Conservation (phyloP, 2,113 vertebrate species). For the Charadrius vociferus region DNA sequence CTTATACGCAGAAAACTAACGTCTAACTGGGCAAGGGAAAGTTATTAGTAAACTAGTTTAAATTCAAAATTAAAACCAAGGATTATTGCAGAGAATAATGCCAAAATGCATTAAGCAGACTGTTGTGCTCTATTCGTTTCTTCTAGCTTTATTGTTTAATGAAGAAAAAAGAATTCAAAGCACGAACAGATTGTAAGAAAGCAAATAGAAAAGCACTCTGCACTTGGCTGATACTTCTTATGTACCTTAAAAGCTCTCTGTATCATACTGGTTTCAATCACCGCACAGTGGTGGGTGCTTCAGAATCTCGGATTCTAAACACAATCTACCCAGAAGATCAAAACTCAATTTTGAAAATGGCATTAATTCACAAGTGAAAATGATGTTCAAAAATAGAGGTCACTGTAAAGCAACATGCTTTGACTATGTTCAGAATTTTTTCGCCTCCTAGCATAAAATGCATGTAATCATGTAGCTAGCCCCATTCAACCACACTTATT, state of each 20-base stretch:
- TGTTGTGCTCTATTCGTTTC: neutral
- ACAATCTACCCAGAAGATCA: slow-evolving; percentile 65
- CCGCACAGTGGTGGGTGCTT: slow-evolving; percentile 52
- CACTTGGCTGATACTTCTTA: slow-evolving; percentile 57
- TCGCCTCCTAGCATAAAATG: neutral
- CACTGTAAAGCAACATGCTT: slow-evolving; percentile 36
- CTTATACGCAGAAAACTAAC: neutral
- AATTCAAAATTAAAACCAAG: neutral
- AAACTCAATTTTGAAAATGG: slow-evolving; percentile 70
- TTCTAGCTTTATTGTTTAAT: slow-evolving; percentile 60
- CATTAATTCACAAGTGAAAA: slow-evolving; percentile 69
- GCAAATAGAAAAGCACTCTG: slow-evolving; percentile 58
- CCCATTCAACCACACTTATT: neutral
- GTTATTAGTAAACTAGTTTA: neutral
- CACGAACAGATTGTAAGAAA: slow-evolving; percentile 59
- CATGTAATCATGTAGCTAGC: neutral
- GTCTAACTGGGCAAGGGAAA: neutral
- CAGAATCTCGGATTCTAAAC: slow-evolving; percentile 66
- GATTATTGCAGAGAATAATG: slow-evolving; percentile 2
- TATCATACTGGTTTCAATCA: slow-evolving; percentile 68
- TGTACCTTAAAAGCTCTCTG: slow-evolving; percentile 64
- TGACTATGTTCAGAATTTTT: slow-evolving; percentile 24
- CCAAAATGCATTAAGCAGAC: slow-evolving; percentile 20
- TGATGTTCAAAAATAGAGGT: slow-evolving; percentile 64
- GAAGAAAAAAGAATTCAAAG: slow-evolving; percentile 68